These are phyloP conservation scores for Xanthostigma xanthostigma DNA, from an alignment of 2,888 invertebrate genomes.

Conservation along the genomic window DNA sequence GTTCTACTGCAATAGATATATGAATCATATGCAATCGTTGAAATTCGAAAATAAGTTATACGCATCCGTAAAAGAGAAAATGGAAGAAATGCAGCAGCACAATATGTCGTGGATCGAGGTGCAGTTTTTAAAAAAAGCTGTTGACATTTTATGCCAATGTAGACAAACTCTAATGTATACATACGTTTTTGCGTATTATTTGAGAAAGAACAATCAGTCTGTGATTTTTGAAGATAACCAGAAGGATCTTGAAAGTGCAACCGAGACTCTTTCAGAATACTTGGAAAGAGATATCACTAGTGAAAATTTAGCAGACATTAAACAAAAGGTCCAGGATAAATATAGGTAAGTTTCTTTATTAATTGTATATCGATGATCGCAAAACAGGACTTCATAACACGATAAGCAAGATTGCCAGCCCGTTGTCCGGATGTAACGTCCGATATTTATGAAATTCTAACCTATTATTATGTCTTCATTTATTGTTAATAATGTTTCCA, in stretches of 20 bases:
- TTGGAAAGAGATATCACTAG: conserved; percentile 95
- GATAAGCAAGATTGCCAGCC: neutral
- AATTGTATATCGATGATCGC: too few species aligned
- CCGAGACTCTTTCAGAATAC: conserved; percentile 93
- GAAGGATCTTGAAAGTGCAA: conserved; percentile 93
- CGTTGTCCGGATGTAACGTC: too few species aligned
- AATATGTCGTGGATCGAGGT: conserved; percentile 99
- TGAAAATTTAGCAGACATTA: conserved; percentile 92
- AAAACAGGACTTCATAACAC: neutral
- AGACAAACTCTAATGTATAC: conserved; percentile 98
- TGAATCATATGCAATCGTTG: conserved; percentile 98
- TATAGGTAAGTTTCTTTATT: conserved; percentile 52
- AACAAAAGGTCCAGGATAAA: conserved; percentile 97
- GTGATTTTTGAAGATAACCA: conserved; percentile 99
- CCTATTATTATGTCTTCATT: too few species aligned
- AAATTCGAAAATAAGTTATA: conserved; percentile 96
- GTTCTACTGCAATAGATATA: conserved; percentile 97
- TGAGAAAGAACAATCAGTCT: conserved; percentile 95
- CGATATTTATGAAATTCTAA: too few species aligned
- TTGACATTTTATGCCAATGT: conserved; percentile 92
- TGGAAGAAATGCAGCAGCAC: conserved; percentile 99
- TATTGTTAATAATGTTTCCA: too few species aligned
- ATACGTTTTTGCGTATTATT: conserved; percentile 97
- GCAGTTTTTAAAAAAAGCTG: conserved; percentile 95
- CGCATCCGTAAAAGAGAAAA: conserved; percentile 89